phyloP scores from a whole-genome alignment of 2,888 invertebrate species.

The Gortyna flavago region DNA sequence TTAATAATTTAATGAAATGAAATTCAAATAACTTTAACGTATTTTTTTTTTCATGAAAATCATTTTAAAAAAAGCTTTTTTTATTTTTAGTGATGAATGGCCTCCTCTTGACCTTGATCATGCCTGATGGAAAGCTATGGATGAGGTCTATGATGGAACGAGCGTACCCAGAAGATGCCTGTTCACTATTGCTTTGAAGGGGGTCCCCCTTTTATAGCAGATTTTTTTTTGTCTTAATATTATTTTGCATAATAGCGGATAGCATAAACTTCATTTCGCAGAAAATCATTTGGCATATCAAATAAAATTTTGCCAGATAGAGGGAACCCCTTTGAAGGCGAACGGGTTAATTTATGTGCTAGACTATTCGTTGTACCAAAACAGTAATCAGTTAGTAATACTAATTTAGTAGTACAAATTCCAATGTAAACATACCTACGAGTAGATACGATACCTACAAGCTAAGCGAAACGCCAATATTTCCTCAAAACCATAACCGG shows the following conservation, averaged over 20 bases:
- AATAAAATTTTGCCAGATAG: too few relatives aligned
- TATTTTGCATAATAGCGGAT: too few relatives aligned
- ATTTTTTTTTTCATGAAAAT: too few relatives aligned
- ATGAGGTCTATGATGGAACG: background rate
- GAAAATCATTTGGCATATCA: too few relatives aligned
- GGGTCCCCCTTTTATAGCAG: too few relatives aligned
- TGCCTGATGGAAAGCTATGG: background rate
- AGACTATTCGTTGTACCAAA: background rate
- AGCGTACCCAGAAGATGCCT: background rate
- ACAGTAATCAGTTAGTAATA: background rate
- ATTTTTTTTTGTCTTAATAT: too few relatives aligned
- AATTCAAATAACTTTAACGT: background rate
- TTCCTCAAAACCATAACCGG: slow-evolving; percentile 39
- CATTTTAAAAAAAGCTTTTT: background rate
- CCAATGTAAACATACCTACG: too few relatives aligned
- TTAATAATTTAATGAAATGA: background rate
- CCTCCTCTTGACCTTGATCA: too few relatives aligned
- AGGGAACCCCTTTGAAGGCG: too few relatives aligned
- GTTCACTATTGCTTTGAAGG: too few relatives aligned
- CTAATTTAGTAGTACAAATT: background rate
- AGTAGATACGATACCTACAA: background rate
- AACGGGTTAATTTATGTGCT: too few relatives aligned
- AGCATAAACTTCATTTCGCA: too few relatives aligned
- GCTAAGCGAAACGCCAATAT: slow-evolving; percentile 7
- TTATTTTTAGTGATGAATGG: background rate